Evolutionary conservation across 1,140 invertebrate species (phyloP).

Genomic region (Dendroctonus valens): DNA sequence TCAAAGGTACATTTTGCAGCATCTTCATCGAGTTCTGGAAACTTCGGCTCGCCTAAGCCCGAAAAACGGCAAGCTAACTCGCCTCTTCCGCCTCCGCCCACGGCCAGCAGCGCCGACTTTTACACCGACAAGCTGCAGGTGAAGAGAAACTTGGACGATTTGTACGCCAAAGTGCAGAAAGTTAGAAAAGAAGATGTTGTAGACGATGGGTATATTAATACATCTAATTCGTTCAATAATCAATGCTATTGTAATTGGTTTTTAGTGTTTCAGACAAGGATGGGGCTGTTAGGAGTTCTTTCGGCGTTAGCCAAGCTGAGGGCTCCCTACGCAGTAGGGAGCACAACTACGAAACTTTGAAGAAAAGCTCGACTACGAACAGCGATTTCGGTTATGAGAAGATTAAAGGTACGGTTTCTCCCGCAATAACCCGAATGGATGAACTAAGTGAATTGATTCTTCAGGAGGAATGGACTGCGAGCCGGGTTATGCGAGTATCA

Average conservation of each 20-base stretch:
- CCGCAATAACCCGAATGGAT: too few species aligned
- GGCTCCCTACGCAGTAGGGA: conserved; percentile 16
- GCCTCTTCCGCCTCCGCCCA: conserved; percentile 67
- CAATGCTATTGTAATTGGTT: too few species aligned
- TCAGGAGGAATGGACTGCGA: conserved; percentile 40
- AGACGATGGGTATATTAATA: conserved; percentile 26
- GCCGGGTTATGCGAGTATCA: conserved; percentile 51
- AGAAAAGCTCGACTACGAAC: conserved; percentile 53
- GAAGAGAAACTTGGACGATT: conserved; percentile 69
- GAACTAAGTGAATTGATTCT: not conserved
- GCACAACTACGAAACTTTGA: conserved; percentile 47
- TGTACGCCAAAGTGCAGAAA: conserved; percentile 84
- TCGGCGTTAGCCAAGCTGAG: too few species aligned
- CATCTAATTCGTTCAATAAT: not conserved
- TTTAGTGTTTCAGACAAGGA: conserved; percentile 2
- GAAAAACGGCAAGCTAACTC: conserved; percentile 86
- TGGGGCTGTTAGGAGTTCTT: conserved; percentile 1
- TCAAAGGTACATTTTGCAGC: conserved; percentile 49
- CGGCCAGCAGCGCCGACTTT: conserved; percentile 30
- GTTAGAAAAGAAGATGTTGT: conserved; percentile 51
- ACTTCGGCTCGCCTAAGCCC: conserved; percentile 76
- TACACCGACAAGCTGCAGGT: conserved; percentile 31
- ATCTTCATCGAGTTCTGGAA: conserved; percentile 75
- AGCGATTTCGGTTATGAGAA: conserved; percentile 67
- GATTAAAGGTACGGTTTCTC: conserved; percentile 48